Evolutionary conservation across 2,888 invertebrate genomes (phyloP).

Genomic region (Oscheius sp.): DNA sequence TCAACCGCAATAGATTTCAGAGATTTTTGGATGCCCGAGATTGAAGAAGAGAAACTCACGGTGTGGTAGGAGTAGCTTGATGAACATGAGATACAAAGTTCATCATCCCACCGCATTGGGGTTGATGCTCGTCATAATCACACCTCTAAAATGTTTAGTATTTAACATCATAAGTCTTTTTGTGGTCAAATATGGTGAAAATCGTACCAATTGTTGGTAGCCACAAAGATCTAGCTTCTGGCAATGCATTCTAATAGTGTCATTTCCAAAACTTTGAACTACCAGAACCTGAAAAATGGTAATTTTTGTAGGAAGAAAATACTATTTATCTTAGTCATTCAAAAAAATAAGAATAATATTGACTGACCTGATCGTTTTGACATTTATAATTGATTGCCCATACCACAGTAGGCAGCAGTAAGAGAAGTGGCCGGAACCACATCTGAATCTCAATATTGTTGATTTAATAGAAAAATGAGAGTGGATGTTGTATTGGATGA

Average conservation of each 20-base stretch:
- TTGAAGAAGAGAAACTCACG: conserved; percentile 48
- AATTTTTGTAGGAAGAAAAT: neutral
- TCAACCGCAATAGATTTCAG: conserved; percentile 16
- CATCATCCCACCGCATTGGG: conserved; percentile 66
- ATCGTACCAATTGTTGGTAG: conserved; percentile 58
- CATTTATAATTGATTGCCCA: conserved; percentile 49
- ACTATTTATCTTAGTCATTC: no score
- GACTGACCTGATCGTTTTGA: conserved; percentile 49
- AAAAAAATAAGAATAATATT: no score
- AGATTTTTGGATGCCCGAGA: neutral
- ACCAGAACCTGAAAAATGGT: conserved; percentile 56
- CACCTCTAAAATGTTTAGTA: conserved; percentile 51
- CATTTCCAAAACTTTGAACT: conserved; percentile 69
- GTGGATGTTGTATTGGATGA: neutral
- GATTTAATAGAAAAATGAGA: neutral
- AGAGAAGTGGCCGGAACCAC: conserved; percentile 51
- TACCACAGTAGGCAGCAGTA: conserved; percentile 23
- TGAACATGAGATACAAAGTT: conserved; percentile 69
- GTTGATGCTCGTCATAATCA: conserved; percentile 66
- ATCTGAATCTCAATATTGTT: conserved; percentile 34
- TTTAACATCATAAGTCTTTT: no score
- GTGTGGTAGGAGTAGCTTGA: conserved; percentile 58
- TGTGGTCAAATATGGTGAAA: neutral
- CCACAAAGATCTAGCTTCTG: conserved; percentile 68
- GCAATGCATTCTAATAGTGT: conserved; percentile 70